Evolutionary conservation across 2,113 vertebrate genomes (phyloP).

Genomic region (Pachycephala philippinensis): DNA sequence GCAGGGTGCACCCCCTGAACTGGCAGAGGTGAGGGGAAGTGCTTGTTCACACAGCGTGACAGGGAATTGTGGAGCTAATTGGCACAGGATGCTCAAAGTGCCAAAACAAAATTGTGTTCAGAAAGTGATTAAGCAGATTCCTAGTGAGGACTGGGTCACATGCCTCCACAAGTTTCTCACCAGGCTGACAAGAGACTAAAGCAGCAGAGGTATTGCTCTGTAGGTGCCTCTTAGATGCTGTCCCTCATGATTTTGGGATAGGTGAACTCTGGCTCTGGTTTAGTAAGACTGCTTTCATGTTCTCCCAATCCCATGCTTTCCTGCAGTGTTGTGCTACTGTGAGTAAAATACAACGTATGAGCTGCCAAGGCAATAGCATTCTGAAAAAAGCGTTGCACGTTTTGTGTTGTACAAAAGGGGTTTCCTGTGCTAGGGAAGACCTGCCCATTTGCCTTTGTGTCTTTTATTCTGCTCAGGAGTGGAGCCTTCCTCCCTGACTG

Average conservation of each 20-base stretch:
- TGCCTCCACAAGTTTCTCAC: background rate
- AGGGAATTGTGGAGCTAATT: background rate
- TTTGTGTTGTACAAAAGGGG: background rate
- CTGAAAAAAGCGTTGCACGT: background rate
- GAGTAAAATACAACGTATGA: accelerated
- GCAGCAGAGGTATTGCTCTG: background rate
- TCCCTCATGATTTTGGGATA: background rate
- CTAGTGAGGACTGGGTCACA: background rate
- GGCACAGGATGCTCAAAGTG: background rate
- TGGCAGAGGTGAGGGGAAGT: background rate
- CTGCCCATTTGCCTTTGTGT: background rate
- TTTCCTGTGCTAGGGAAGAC: slow-evolving; percentile 9
- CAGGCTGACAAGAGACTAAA: background rate
- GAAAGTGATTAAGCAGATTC: background rate
- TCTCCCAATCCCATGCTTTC: background rate
- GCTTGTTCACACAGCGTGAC: background rate
- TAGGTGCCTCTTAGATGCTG: accelerated
- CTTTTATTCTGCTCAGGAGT: background rate
- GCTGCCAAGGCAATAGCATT: background rate
- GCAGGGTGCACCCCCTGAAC: background rate
- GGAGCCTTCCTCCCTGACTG: background rate
- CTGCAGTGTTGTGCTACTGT: background rate
- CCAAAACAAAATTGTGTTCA: background rate
- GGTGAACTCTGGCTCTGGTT: background rate
- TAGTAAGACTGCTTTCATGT: background rate